Evolutionary conservation across 2,888 invertebrate genomes (phyloP).

Genomic region (Mellilla xanthometata): DNA sequence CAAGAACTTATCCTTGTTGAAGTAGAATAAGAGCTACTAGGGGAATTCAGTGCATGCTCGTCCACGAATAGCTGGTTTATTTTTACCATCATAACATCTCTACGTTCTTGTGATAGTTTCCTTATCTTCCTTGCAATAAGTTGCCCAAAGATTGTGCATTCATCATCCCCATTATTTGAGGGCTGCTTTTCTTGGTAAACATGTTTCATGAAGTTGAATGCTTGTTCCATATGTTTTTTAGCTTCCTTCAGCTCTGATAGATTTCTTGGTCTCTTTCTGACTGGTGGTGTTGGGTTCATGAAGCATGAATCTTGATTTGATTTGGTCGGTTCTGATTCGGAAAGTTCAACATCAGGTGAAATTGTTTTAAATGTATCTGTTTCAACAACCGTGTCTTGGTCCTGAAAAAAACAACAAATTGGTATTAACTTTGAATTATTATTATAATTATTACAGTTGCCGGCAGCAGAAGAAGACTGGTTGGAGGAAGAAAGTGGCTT

Average conservation of each 20-base stretch:
- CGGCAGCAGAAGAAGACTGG: too few species aligned
- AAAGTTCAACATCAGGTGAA: too few species aligned
- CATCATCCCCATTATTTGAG: slow-evolving; percentile 3
- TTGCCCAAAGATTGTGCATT: slow-evolving; percentile 3
- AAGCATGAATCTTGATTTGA: slow-evolving; percentile 2
- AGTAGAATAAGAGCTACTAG: too few species aligned
- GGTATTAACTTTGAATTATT: not conserved
- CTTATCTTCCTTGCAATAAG: slow-evolving; percentile 4
- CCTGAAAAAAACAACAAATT: too few species aligned
- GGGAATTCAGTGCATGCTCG: too few species aligned
- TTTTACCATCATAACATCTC: slow-evolving; percentile 5
- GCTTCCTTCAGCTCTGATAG: slow-evolving; percentile 13
- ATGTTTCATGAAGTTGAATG: slow-evolving; percentile 7
- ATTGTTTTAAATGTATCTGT: slow-evolving; percentile 1
- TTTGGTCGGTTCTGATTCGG: too few species aligned
- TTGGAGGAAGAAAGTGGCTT: too few species aligned
- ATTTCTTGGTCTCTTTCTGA: slow-evolving; percentile 1
- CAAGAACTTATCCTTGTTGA: too few species aligned
- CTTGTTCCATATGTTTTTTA: slow-evolving; percentile 14
- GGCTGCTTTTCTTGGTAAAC: slow-evolving; percentile 4
- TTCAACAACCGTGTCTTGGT: slow-evolving; percentile 2
- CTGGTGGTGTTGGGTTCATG: not conserved
- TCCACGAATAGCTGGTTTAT: slow-evolving; percentile 5
- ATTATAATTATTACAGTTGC: too few species aligned
- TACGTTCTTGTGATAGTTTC: slow-evolving; percentile 5